Evolutionary conservation across 2,113 vertebrate species (phyloP).

Genomic region (Lutjanus erythropterus): DNA sequence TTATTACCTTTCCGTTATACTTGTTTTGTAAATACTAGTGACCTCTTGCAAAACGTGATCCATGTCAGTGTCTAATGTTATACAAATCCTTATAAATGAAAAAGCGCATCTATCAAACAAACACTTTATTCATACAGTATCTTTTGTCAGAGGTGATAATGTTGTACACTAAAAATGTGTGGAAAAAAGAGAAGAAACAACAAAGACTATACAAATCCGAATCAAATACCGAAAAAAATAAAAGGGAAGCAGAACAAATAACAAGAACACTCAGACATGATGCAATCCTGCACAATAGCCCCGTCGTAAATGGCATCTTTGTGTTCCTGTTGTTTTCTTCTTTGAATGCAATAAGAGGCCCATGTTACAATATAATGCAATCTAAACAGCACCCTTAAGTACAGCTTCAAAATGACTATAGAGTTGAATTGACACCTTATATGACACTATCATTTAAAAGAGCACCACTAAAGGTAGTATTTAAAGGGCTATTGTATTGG

Average conservation of each 20-base stretch:
- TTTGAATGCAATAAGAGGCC: background rate
- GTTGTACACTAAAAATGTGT: background rate
- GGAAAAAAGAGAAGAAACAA: background rate
- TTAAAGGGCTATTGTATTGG: slow-evolving; percentile 49
- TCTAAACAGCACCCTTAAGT: slow-evolving; percentile 2
- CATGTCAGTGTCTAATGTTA: background rate
- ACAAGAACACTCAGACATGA: background rate
- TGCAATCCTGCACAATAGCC: background rate
- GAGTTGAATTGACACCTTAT: background rate
- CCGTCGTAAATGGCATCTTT: background rate
- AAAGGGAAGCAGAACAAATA: slow-evolving; percentile 11
- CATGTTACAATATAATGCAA: background rate
- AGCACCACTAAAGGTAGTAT: slow-evolving; percentile 30
- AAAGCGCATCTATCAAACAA: slow-evolving; percentile 5
- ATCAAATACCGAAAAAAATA: background rate
- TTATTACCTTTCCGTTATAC: background rate
- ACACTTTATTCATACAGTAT: background rate
- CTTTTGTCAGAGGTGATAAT: background rate
- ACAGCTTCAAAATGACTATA: slow-evolving; percentile 1
- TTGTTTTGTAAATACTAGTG: background rate
- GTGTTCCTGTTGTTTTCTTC: background rate
- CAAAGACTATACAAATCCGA: background rate
- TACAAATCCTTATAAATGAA: background rate
- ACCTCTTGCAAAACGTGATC: background rate
- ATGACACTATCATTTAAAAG: slow-evolving; percentile 26